Evolutionary conservation across 2,888 invertebrate genomes (phyloP).

Genomic region (Fragum sueziense): DNA sequence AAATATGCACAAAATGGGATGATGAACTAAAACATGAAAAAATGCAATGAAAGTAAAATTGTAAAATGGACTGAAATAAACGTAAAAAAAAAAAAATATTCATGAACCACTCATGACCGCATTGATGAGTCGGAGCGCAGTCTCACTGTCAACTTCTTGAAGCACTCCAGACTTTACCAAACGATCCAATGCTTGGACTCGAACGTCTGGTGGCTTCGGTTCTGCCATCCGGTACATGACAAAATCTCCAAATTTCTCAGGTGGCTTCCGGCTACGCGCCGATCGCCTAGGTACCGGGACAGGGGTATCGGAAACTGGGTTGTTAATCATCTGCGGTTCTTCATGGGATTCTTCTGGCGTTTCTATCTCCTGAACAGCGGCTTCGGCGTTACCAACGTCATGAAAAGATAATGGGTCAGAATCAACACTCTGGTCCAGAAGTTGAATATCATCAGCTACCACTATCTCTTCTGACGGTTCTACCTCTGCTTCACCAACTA

Average conservation of each 20-base stretch:
- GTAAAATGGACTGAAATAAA: no score
- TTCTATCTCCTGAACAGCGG: no score
- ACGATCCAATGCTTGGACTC: background rate
- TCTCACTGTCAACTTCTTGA: background rate
- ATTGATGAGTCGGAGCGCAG: no score
- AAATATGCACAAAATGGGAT: background rate
- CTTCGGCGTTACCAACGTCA: background rate
- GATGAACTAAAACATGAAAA: background rate
- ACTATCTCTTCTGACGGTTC: no score
- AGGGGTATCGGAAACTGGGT: background rate
- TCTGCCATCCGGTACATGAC: no score
- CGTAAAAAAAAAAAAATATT: no score
- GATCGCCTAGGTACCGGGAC: background rate
- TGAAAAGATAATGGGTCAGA: background rate
- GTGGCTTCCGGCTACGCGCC: no score
- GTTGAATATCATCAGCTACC: background rate
- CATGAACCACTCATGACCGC: no score
- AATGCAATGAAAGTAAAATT: background rate
- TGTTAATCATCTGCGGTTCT: background rate
- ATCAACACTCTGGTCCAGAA: background rate
- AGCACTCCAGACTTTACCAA: background rate
- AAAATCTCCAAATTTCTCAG: no score
- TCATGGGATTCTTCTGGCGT: background rate
- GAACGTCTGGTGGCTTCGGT: background rate
- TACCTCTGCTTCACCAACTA: no score